Evolutionary conservation across 92 coral and sea anemone species (phyloP).

Genomic region (Muricea muricata): DNA sequence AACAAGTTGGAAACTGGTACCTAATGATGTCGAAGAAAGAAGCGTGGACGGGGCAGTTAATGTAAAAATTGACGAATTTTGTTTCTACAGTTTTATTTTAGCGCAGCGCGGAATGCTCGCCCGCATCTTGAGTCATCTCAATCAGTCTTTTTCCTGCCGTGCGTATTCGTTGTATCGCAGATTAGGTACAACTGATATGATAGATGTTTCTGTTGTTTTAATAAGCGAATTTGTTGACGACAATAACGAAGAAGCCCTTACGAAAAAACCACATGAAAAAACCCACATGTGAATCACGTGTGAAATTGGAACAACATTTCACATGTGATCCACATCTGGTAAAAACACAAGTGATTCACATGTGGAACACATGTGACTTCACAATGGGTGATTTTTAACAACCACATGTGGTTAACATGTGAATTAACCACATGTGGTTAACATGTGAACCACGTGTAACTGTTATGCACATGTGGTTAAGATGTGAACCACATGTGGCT

Average conservation of each 20-base stretch:
- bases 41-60: neutral
- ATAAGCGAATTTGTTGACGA: slow-evolving; percentile 3
- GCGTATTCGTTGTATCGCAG: slow-evolving; percentile 22
- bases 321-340: too few species aligned
- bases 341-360: too few species aligned
- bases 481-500: too few species aligned
- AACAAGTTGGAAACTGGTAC: slow-evolving; percentile 8
- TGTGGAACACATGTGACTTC: too few species aligned
- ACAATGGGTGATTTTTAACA: too few species aligned
- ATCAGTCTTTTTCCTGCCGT: slow-evolving; percentile 19
- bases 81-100: slow-evolving; percentile 5
- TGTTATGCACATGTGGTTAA: too few species aligned
- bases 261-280: too few species aligned
- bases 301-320: too few species aligned
- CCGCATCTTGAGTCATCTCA: slow-evolving; percentile 15
- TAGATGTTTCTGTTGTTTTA: slow-evolving; percentile 8
- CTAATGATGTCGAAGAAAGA: neutral
- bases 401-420: too few species aligned
- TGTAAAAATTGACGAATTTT: slow-evolving; percentile 5
- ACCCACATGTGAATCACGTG: too few species aligned
- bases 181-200: neutral
- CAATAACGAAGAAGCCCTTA: neutral
- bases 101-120: slow-evolving; percentile 6
- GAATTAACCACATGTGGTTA: too few species aligned
- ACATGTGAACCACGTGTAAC: too few species aligned